Evolutionary conservation across 2,888 invertebrate genomes (phyloP).

Genomic region (Platycheirus rosarum): DNA sequence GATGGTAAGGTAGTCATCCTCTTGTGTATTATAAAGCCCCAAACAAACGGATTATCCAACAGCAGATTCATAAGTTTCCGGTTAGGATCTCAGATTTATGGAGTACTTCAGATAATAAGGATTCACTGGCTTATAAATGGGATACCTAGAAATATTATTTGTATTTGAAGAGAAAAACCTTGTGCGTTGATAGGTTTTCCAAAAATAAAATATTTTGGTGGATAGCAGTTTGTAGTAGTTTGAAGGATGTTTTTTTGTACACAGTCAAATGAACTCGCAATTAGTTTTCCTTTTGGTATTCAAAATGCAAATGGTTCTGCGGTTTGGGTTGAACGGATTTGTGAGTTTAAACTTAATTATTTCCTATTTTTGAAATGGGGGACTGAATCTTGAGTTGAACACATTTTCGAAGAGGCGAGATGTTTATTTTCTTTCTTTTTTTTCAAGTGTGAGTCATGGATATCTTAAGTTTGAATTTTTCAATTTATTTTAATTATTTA

Average conservation of each 20-base stretch:
- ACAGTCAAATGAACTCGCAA: constrained; percentile 18
- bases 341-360: too few species aligned
- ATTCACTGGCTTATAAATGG: constrained; percentile 44
- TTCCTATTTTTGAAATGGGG: too few species aligned
- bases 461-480: too few species aligned
- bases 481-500: too few species aligned
- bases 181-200: constrained; percentile 19
- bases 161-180: background rate
- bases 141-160: background rate
- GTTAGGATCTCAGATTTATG: constrained; percentile 50
- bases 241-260: constrained; percentile 22
- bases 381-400: too few species aligned
- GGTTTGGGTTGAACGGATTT: too few species aligned
- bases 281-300: too few species aligned
- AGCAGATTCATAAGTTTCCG: constrained; percentile 61
- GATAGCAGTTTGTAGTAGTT: background rate
- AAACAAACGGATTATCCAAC: constrained; percentile 68
- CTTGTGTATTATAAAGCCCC: constrained; percentile 15
- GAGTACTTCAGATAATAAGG: constrained; percentile 41
- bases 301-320: too few species aligned
- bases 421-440: too few species aligned
- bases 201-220: background rate
- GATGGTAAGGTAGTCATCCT: constrained; percentile 4
- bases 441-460: too few species aligned
- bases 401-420: too few species aligned